Conservation (phyloP, 2,797 vertebrate genomes). For the Syngnathus acus region DNA sequence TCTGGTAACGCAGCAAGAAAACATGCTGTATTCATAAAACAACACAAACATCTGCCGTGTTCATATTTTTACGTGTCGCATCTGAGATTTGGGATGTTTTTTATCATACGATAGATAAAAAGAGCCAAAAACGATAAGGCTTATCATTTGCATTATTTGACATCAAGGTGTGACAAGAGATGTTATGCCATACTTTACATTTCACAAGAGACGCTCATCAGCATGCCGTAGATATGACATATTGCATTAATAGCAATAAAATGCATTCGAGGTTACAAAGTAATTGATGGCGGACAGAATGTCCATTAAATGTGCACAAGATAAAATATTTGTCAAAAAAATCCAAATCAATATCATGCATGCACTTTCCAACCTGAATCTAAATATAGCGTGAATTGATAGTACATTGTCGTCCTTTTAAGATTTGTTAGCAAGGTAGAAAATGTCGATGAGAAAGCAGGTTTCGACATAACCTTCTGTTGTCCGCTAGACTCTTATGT, state of each 20-base stretch:
- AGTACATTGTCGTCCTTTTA: background rate
- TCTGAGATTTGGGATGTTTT: constrained; percentile 8
- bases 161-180: constrained; percentile 15
- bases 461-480: too few relatives aligned
- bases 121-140: constrained; percentile 5
- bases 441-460: too few relatives aligned
- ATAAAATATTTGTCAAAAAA: background rate
- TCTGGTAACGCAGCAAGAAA: constrained; percentile 23
- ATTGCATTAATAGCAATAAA: constrained; percentile 15
- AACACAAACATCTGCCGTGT: constrained; percentile 9
- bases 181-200: constrained; percentile 17
- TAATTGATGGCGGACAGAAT: constrained; percentile 16
- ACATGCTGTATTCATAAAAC: constrained; percentile 14
- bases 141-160: constrained; percentile 27
- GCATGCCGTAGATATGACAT: constrained; percentile 23
- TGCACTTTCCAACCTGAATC: background rate
- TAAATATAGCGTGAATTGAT: too few relatives aligned
- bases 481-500: too few relatives aligned
- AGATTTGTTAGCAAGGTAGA: too few relatives aligned
- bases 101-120: constrained; percentile 6
- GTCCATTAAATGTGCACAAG: constrained; percentile 4
- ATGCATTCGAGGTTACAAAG: constrained; percentile 5
- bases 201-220: constrained; percentile 23
- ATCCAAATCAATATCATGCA: background rate
- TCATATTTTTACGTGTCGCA: constrained; percentile 3